Percentiles rank a stretch among this genome's conserved stretches.
Evolutionary conservation across 2,113 vertebrate genomes (phyloP).

Genomic region (Etia nguti): DNA sequence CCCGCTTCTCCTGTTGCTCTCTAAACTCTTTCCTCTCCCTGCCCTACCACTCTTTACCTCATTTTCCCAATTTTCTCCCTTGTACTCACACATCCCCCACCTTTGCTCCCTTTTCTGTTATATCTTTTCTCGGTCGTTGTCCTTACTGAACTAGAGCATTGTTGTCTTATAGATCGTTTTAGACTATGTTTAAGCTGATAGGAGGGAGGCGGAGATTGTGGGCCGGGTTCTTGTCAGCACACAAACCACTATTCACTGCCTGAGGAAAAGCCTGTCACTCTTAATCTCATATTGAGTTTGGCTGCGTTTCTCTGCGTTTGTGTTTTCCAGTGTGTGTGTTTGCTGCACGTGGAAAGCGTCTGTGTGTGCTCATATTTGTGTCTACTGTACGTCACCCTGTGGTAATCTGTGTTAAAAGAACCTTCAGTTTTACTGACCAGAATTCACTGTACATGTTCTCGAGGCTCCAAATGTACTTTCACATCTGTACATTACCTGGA

Average conservation of each 20-base stretch:
- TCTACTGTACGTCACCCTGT: conserved; percentile 1
- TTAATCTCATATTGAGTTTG: conserved; percentile 32
- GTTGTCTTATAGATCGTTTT: neutral
- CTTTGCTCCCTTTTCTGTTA: neutral
- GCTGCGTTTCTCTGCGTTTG: conserved; percentile 5
- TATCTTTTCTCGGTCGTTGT: neutral
- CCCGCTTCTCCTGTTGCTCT: neutral
- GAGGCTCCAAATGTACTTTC: neutral
- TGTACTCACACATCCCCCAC: neutral
- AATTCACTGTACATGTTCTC: neutral
- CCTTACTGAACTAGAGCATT: neutral
- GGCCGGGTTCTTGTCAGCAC: conserved; percentile 27
- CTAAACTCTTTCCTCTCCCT: neutral
- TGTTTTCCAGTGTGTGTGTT: neutral
- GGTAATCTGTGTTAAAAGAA: conserved; percentile 18
- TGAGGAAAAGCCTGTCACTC: conserved; percentile 47
- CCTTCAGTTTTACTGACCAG: neutral
- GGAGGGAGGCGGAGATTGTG: neutral
- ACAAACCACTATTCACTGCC: conserved; percentile 17
- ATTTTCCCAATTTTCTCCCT: neutral
- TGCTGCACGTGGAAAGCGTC: neutral
- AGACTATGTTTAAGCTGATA: neutral
- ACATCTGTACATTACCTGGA: neutral
- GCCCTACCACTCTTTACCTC: neutral
- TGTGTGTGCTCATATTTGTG: conserved; percentile 1